Conservation (phyloP, 2,113 vertebrate species). For the Sigmodon hispidus region DNA sequence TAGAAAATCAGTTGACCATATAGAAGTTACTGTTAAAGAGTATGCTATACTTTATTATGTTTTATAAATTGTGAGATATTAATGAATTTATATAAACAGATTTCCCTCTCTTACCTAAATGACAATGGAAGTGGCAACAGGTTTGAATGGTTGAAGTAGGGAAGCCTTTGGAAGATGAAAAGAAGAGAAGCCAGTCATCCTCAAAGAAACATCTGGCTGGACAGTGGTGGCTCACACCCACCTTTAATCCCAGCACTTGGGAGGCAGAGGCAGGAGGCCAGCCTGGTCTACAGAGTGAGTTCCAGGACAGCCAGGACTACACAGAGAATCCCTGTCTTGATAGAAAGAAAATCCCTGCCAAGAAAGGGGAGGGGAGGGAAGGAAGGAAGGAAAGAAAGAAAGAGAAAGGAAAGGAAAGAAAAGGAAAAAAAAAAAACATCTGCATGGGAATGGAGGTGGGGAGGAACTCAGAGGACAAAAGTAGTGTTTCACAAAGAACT, state of each 20-base stretch:
- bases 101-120: background rate
- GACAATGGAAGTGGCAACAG: background rate
- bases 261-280: background rate
- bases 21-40: background rate
- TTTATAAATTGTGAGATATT: constrained; percentile 30
- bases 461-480: background rate
- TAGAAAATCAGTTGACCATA: background rate
- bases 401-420: no score
- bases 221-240: background rate
- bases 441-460: background rate
- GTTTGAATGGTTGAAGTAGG: background rate
- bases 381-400: no score
- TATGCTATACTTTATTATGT: background rate
- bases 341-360: no score
- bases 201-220: background rate
- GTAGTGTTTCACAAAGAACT: constrained; percentile 1
- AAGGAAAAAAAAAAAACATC: background rate
- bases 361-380: no score
- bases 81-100: background rate
- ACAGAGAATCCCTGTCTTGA: background rate
- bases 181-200: background rate
- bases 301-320: background rate
- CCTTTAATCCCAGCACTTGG: background rate
- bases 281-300: no score
- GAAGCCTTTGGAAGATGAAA: background rate